Base-by-base conservation (phyloP, 1,140 invertebrate species). In the Cydia strobilella region DNA sequence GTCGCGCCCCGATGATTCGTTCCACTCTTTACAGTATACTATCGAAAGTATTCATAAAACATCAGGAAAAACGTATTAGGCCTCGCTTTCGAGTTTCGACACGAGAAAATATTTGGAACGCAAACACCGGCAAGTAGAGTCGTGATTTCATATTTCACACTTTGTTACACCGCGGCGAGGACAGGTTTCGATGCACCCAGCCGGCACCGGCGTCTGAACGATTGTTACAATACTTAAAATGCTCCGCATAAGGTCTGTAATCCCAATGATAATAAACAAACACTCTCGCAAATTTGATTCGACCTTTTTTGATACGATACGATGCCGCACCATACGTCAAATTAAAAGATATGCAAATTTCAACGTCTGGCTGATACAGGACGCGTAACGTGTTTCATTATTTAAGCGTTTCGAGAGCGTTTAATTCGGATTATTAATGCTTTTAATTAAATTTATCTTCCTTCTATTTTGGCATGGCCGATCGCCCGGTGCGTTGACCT, bases 91-190 rank as follows among this genome's bases (percentile, higher is more conserved):
- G 78, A 84, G 82, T 87, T 88, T 90, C 85, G 84, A 87, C 84
- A 90, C 81, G 84, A 91, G 84, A 89, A 88, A 86, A 86, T 90
- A 91, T 93, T 90, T 86, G 85, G 87, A 91, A 90, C 86, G 86
- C 89, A 90, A 92, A 93, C 84, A 90, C 76, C 81, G 79, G 82
- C 83, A 82, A 90, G 87, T 89, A 80, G 83, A 90, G 84, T 92
- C 90, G 90, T 92, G 90, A 92, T 92, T 92, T 92, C 90, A 90
- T 92, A 90, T 91, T 92, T 92, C 88, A 92, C 90, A 92, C 90
- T 92, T 90, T 80, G 85, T 84, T 82, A 86, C 87, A 85, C 88
- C 82, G 86, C 86, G 78, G 84, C 81, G 82, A 77, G 82, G 85
- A 90, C 87, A 88, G 86, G 88, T 90, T 91, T 84, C 27, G 65